phyloP scores from a whole-genome alignment of 2,113 vertebrate species.

The Semnornis frantzii region DNA sequence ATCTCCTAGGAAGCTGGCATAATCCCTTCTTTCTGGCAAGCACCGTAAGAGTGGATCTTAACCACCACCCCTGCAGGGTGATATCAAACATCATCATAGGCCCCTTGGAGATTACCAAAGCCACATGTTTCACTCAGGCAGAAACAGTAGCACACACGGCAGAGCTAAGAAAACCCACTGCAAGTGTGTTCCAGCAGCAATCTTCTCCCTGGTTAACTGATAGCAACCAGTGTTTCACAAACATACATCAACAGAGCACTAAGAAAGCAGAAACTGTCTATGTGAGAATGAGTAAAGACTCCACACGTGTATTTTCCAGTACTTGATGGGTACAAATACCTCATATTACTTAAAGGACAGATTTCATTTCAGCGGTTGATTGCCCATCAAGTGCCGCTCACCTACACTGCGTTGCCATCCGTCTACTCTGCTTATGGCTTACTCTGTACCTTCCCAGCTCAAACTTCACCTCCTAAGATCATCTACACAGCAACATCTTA shows the following conservation, averaged over 20 bases:
- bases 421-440: neutral
- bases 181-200: neutral
- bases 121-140: neutral
- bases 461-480: neutral
- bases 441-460: neutral
- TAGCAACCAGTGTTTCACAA: neutral
- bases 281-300: neutral
- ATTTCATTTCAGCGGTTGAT: neutral
- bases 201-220: neutral
- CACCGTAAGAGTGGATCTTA: neutral
- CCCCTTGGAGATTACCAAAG: neutral
- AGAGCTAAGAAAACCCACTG: neutral
- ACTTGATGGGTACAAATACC: neutral
- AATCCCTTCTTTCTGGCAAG: neutral
- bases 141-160: neutral
- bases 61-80: neutral
- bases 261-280: neutral
- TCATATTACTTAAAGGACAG: neutral
- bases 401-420: neutral
- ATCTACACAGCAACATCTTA: neutral
- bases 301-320: accelerated
- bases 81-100: neutral
- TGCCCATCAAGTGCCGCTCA: neutral
- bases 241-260: neutral
- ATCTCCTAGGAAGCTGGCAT: neutral